These are phyloP conservation scores for Urocolius indicus DNA, from an alignment of 2,113 vertebrate species.

Conservation along the genomic window DNA sequence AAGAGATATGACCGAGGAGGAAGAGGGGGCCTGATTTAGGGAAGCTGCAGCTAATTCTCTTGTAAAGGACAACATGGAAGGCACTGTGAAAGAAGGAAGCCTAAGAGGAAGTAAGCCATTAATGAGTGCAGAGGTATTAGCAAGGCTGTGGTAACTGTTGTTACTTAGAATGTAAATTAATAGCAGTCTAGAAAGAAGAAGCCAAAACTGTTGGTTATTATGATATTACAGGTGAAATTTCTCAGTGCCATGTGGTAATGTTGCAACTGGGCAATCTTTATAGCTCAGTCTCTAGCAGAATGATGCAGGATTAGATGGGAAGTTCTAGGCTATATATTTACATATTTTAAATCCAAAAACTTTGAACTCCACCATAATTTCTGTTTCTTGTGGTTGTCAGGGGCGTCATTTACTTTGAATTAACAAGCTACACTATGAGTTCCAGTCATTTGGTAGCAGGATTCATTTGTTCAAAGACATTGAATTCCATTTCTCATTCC, in stretches of 20 bases:
- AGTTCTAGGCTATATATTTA: not conserved
- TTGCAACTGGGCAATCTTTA: not conserved
- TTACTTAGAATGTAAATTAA: not conserved
- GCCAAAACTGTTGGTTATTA: not conserved
- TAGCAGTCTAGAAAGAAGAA: not conserved
- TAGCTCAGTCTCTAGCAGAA: not conserved
- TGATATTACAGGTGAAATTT: not conserved
- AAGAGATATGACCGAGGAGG: not conserved
- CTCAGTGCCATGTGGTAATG: not conserved
- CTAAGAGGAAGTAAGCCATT: not conserved
- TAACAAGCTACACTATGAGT: constrained; percentile 3
- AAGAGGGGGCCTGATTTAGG: not conserved
- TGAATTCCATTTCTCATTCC: no score
- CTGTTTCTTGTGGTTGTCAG: not conserved
- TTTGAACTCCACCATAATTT: not conserved
- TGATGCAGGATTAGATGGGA: not conserved
- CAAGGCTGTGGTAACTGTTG: fast-evolving
- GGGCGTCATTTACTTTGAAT: not conserved
- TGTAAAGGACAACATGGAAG: not conserved
- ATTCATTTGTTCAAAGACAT: constrained; percentile 13
- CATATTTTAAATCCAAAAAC: not conserved
- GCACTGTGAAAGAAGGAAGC: not conserved
- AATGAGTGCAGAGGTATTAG: not conserved
- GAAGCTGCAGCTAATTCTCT: fast-evolving
- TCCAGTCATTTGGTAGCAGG: constrained; percentile 35